Conservation (phyloP, 2,113 vertebrate species). For the Neopipo cinnamomea region DNA sequence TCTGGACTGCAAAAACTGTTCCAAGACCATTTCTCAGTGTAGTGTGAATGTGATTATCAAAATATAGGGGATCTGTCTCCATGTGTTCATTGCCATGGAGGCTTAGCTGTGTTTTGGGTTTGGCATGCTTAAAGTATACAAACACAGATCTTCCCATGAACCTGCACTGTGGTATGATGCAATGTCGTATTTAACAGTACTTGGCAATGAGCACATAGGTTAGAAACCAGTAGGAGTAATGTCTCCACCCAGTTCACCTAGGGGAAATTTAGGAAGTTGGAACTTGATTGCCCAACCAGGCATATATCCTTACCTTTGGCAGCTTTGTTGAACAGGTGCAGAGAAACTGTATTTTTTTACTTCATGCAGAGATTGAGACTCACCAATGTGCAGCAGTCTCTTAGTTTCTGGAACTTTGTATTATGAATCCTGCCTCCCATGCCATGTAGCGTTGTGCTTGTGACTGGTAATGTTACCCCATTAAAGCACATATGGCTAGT, state of each 20-base stretch:
- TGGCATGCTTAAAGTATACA: neutral
- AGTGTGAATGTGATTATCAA: neutral
- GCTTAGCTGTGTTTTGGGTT: neutral
- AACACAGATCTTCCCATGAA: neutral
- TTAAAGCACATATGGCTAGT: neutral
- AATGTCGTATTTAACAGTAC: neutral
- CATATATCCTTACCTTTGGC: neutral
- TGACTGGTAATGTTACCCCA: neutral
- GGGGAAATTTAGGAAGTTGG: neutral
- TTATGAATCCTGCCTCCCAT: neutral
- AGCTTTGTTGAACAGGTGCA: neutral
- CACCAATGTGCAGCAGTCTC: neutral
- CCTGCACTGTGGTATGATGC: neutral
- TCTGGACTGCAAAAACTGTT: neutral
- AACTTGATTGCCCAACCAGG: neutral
- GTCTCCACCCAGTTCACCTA: neutral
- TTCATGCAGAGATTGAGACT: neutral
- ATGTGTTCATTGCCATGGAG: neutral
- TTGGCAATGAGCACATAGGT: neutral
- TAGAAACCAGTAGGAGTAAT: neutral
- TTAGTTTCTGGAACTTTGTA: neutral
- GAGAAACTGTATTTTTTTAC: neutral
- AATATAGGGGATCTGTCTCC: neutral
- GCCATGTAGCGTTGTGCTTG: neutral
- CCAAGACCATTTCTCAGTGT: fast-evolving